Conservation (phyloP, 2,888 invertebrate species). For the Flexamia atlantica region DNA sequence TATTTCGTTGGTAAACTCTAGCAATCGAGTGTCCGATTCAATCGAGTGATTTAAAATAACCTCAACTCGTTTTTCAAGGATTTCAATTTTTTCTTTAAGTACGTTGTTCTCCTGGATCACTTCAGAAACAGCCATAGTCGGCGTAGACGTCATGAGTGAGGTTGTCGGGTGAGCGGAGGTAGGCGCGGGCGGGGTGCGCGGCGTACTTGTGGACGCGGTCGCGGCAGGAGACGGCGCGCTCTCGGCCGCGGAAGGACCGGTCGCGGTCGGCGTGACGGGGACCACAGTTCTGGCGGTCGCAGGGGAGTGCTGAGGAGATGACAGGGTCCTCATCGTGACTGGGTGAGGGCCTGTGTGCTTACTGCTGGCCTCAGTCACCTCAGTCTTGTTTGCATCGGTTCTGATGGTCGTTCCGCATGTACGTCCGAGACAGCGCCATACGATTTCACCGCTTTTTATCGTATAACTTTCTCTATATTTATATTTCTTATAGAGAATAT, state of each 20-base stretch:
- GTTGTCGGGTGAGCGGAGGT: background rate
- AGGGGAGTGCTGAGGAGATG: constrained; percentile 33
- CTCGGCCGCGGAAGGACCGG: constrained; percentile 34
- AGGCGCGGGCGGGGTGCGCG: background rate
- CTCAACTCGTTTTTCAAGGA: too few species aligned
- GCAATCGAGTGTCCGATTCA: constrained; percentile 12
- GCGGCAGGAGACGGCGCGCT: constrained; percentile 14
- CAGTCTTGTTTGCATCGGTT: constrained; percentile 35
- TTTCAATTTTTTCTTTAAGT: background rate
- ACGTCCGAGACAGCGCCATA: constrained; percentile 23
- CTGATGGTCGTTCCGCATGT: constrained; percentile 26
- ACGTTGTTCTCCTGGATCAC: background rate
- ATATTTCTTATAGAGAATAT: too few species aligned
- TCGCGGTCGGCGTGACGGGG: background rate
- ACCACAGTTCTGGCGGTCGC: background rate
- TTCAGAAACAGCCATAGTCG: background rate
- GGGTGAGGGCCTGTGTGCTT: constrained; percentile 18
- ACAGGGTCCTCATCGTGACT: constrained; percentile 16
- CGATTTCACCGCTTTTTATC: too few species aligned
- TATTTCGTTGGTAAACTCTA: constrained; percentile 24
- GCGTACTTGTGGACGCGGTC: constrained; percentile 9
- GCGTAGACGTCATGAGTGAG: constrained; percentile 5
- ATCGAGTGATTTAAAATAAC: too few species aligned
- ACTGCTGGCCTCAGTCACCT: constrained; percentile 2
- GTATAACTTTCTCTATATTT: too few species aligned